Percentiles rank a stretch among this genome's conserved stretches.
These are phyloP conservation scores for Coilia nasus DNA, from an alignment of 2,797 vertebrate species.

Conservation along the genomic window DNA sequence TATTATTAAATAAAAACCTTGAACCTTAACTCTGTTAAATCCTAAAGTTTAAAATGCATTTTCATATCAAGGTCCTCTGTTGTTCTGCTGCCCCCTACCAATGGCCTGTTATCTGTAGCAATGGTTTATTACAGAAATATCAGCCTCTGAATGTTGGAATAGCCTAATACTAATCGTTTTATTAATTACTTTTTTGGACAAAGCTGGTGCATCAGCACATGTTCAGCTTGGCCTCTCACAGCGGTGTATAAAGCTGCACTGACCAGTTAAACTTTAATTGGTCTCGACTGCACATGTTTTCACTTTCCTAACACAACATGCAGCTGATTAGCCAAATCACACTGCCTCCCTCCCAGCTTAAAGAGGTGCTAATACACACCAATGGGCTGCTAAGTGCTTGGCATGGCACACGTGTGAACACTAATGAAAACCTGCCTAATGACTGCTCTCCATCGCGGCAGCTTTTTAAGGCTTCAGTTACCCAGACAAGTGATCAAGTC, in stretches of 20 bases:
- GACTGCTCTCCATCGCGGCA: not conserved
- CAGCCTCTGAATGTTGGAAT: too few relatives aligned
- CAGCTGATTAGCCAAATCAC: not conserved
- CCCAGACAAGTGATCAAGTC: too few relatives aligned
- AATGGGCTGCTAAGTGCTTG: not conserved
- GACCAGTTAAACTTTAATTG: not conserved
- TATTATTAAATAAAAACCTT: too few relatives aligned
- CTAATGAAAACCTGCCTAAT: not conserved
- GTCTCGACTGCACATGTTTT: not conserved
- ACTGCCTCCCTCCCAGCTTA: not conserved
- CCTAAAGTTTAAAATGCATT: too few relatives aligned
- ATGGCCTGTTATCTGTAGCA: too few relatives aligned
- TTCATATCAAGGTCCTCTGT: too few relatives aligned
- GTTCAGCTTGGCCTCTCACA: not conserved
- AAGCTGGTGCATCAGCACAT: not conserved
- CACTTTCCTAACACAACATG: not conserved
- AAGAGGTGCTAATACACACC: constrained; percentile 9
- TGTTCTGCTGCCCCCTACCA: too few relatives aligned
- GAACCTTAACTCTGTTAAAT: too few relatives aligned
- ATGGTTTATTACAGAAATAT: too few relatives aligned
- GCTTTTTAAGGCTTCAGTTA: not conserved
- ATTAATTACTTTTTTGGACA: not conserved
- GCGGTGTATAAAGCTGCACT: not conserved
- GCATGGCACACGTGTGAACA: not conserved
- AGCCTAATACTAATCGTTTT: too few relatives aligned